These are phyloP conservation scores for Alca torda DNA, from an alignment of 2,797 vertebrate species.

Conservation along the genomic window DNA sequence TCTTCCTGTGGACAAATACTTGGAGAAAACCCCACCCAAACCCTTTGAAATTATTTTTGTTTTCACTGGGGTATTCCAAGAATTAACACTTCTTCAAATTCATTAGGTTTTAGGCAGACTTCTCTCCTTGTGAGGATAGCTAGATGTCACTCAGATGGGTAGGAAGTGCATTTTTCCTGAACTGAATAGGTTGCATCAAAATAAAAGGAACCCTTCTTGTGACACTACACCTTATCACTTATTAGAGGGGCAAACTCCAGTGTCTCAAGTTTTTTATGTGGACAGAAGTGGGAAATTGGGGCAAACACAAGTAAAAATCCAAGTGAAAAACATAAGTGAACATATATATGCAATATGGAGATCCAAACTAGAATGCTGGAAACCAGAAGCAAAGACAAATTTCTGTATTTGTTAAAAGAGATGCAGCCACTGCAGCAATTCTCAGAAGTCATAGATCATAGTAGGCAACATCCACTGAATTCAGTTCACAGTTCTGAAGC, in stretches of 20 bases:
- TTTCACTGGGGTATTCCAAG: background rate
- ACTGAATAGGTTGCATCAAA: background rate
- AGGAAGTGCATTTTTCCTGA: background rate
- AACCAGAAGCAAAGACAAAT: background rate
- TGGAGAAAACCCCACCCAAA: background rate
- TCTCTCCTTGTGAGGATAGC: background rate
- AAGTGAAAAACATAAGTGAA: background rate
- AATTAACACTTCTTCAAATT: background rate
- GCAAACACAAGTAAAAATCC: background rate
- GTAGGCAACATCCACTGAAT: background rate
- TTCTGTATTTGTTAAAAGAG: background rate
- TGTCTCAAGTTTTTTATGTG: background rate
- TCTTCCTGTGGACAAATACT: background rate
- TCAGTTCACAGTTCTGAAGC: background rate
- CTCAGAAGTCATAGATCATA: background rate
- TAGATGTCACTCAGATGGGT: background rate
- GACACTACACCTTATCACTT: background rate
- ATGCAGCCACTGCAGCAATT: background rate
- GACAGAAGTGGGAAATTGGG: background rate
- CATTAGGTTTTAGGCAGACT: background rate
- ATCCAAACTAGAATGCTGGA: background rate
- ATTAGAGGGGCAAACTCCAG: background rate
- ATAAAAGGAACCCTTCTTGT: background rate
- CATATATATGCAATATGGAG: background rate
- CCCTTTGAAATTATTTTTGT: background rate